Base-by-base conservation (phyloP, 2,888 invertebrate genomes). In the Thelaira solivaga region DNA sequence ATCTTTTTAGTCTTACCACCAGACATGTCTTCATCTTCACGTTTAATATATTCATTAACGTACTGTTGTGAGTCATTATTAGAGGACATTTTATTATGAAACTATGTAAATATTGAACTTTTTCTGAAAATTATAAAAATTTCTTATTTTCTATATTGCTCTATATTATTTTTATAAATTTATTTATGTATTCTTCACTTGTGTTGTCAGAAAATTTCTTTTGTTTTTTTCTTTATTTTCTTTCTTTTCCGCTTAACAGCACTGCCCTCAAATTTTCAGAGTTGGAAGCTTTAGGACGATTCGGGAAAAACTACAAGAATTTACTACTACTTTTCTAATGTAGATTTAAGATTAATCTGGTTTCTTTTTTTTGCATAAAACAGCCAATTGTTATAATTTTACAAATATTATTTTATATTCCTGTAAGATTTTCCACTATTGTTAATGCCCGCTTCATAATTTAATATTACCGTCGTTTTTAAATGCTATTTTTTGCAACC, bases 61-160 rank as follows among this genome's bases (percentile, higher is more conserved):
- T 86, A 86, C 45, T 86, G 86, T 43, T 86, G 86, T 2, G 86
- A 85, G 61, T 86, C 86, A 47, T 85, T 86, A 61, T 85, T 85
- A 22, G 80, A 47, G 22, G 69, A 65, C 78, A 78, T 77, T 53
- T 77, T 5, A 10, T 26, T 24, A 26, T 4, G 10, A 10, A n/a
- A 10, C 8, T 24, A 22, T 20, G 1, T 11, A 20, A 20, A 41
- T n/a, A n/a, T n/a, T n/a, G n/a, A n/a, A n/a, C n/a, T n/a, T n/a
- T n/a, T n/a, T n/a, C n/a, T n/a, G n/a, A n/a, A n/a, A n/a, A n/a
- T n/a, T n/a, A n/a, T n/a, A n/a, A n/a, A n/a, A n/a, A n/a, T n/a
- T n/a, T n/a, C n/a, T n/a, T n/a, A n/a, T n/a, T n/a, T n/a, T n/a
- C n/a, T n/a, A n/a, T n/a, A n/a, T n/a, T n/a, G n/a, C n/a, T n/a